Evolutionary conservation across 2,113 vertebrate genomes (phyloP).

Genomic region (Podarcis raffonei): DNA sequence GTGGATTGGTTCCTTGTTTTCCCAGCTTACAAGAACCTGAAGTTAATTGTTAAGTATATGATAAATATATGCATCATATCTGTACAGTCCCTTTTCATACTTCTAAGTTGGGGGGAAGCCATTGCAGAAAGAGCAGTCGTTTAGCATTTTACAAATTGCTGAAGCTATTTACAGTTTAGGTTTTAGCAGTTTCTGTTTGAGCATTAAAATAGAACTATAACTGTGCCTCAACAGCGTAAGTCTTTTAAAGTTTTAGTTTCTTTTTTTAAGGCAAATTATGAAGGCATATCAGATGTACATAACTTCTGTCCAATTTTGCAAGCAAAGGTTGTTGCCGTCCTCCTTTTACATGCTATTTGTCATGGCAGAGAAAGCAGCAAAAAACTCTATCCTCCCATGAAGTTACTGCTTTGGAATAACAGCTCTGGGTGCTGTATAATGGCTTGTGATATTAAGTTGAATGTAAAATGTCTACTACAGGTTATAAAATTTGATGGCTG

Average conservation of each 20-base stretch:
- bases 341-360: not conserved
- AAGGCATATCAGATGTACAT: not conserved
- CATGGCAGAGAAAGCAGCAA: not conserved
- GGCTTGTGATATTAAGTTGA: not conserved
- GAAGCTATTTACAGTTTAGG: not conserved
- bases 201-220: not conserved
- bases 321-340: not conserved
- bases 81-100: not conserved
- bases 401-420: not conserved
- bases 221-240: not conserved
- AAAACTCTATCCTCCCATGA: rapidly evolving
- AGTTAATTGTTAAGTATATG: not conserved
- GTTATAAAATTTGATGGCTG: not conserved
- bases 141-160: not conserved
- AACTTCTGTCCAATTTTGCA: not conserved
- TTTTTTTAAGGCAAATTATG: not conserved
- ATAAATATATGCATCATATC: not conserved
- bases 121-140: not conserved
- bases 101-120: not conserved
- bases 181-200: not conserved
- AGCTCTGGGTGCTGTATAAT: rapidly evolving
- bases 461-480: not conserved
- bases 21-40: not conserved
- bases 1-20: not conserved
- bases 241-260: not conserved